Evolutionary conservation across 2,113 vertebrate species (phyloP), one percentile per base, ranked within the genome.

Genomic region (Macroglossus sobrinus): DNA sequence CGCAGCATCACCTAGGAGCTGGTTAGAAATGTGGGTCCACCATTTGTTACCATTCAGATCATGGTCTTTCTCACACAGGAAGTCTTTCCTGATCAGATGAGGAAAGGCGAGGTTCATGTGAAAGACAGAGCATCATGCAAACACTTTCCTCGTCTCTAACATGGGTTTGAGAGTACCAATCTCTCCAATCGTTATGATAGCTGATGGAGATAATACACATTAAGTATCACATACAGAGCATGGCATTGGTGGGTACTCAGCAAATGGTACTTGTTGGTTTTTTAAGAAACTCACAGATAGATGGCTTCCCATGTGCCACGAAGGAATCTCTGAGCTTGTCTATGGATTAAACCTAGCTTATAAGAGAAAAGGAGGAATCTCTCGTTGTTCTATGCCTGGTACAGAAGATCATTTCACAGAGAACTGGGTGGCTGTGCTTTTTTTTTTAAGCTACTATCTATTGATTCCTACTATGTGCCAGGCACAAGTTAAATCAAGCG

Each of bases 351-450:
- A 16, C 24, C 22, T 57, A n/a, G 22, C 14, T 43, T 69, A 7
- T 3, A 84, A 74, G 35, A 89, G 61, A 75, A 50, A 47, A 72
- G 71, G 0, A 38, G 35, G 19, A 35, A 87, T 47, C 28, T 72
- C 88, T 74, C 69, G 69, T 86, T 92, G 66, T 94, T 76, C 66
- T 66, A n/a, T 33, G 47, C 86, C 63, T 94, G 43, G 30, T 78
- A 43, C 11, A 38, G 78, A 89, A 78, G 12, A 45, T 45, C 71
- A 30, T 86, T 88, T 84, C 80, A 76, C 57, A 69, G 89, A 66
- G 69, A 74, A 57, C 16, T 26, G 45, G 15, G 57, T 64, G n/a
- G 43, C 40, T 61, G 21, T 63, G 24, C 15, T 71, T 85, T 84
- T 82, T 59, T 68, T 72, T 86, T 85, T 26, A 68, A 87, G 28